Base-by-base conservation (phyloP, 2,797 vertebrate genomes). In the Eidolon dupreanum region DNA sequence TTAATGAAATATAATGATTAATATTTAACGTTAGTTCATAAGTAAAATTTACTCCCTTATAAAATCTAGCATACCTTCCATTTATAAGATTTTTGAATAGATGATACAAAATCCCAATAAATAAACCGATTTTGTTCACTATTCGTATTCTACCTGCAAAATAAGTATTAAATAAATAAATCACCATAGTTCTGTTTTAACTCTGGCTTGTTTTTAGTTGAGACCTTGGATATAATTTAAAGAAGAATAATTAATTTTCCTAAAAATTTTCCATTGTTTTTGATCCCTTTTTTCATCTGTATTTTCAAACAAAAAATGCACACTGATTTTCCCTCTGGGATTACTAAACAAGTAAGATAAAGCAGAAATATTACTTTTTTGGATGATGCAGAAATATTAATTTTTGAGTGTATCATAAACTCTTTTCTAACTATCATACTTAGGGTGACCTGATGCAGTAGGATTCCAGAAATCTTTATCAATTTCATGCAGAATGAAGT, bases 221-320 rank as follows among this genome's bases (percentile, higher is more conserved):
- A 94, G 33, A 93, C 20, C 3, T 75, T 68, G 4, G 15, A 38
- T 92, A 61, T 77, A 63, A 78, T 38, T 86, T 28, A 91, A 95
- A 88, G 9, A 84, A 70, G n/a, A 9, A 49, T 88, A 74, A 94
- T 65, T 92, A 74, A 65, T 10, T 88, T 85, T 19, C 51, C 1
- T 85, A 68, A 94, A 93, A 53, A 78, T 66, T 91, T 8, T 51
- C 19, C 63, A 9, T 31, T 79, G 15, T 90, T 70, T 93, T 88
- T 36, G 36, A 28, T 90, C 13, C 38, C 33, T 46, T 87, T 82
- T 97, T 63, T 84, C 55, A 90, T 88, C n/a, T 90, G 19, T 87
- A 84, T 36, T 78, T 93, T 90, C 43, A 79, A 87, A 38, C 8
- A 92, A 24, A 95, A 95, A 95, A 55, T 66, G 11, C 8, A 61